Evolutionary conservation across 2,113 vertebrate genomes (phyloP).

Genomic region (Pterocles orientalis): DNA sequence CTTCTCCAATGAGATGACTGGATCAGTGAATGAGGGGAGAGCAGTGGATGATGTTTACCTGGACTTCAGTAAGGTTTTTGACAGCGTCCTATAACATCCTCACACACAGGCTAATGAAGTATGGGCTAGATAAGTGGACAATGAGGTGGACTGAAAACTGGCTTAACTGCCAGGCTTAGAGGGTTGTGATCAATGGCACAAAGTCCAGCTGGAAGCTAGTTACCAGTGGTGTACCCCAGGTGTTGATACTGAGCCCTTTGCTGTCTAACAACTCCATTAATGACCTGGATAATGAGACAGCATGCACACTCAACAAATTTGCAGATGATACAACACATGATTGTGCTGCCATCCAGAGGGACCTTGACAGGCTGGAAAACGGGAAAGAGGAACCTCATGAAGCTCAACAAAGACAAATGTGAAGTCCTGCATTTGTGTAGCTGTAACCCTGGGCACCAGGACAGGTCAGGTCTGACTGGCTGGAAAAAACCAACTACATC

Average conservation of each 20-base stretch:
- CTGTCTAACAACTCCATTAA: not conserved
- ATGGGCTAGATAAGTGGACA: not conserved
- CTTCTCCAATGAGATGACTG: not conserved
- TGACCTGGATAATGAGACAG: not conserved
- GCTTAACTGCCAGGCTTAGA: not conserved
- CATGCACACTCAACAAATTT: not conserved
- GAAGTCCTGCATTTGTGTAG: not conserved
- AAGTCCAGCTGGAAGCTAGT: not conserved
- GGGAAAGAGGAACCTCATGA: not conserved
- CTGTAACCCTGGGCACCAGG: not conserved
- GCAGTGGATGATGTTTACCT: not conserved
- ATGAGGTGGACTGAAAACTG: not conserved
- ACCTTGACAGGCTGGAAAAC: not conserved
- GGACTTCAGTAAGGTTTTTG: not conserved
- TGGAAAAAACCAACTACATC: not conserved
- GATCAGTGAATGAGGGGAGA: not conserved
- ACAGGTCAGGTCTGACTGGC: not conserved
- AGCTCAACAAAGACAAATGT: not conserved
- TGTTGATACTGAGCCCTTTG: not conserved
- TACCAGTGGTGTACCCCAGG: not conserved
- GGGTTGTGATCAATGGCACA: not conserved
- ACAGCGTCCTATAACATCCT: not conserved
- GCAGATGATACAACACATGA: not conserved
- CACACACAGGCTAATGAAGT: not conserved
- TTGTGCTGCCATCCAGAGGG: not conserved